Base-by-base conservation (phyloP, 2,113 vertebrate genomes). In the Atractosteus spatula region DNA sequence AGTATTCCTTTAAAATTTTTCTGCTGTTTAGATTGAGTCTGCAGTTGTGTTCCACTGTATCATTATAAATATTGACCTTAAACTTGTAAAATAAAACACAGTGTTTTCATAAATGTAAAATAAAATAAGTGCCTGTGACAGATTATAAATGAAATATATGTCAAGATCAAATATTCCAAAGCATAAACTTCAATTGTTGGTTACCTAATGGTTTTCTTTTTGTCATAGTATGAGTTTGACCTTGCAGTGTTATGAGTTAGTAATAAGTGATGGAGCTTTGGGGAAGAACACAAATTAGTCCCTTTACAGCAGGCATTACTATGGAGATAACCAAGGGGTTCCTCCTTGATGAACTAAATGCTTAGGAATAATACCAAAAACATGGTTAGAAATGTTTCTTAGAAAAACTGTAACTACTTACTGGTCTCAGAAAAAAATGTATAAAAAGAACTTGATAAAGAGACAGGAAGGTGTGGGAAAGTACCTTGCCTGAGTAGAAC, bases 221-320 rank as follows among this genome's bases (percentile, higher is more conserved):
- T 57, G 67, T 62, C 73, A 17, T 70, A 59, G 68, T 62, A 70
- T 56, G 66, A 63, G 62, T 74, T 70, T 69, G 68, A 74, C 68
- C 66, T 69, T 74, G 66, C 51, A 51, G 68, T 69, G 10, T 42
- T 70, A 45, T 56, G 67, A 70, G 73, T 65, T 65, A 65, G 62
- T 64, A 65, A 70, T 57, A 70, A 42, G 41, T 62, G 61, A 65
- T 43, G 51, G 72, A 56, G 72, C 72, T 74, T 69, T 64, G 62
- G 73, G 67, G 73, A 74, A 70, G 47, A 69, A 54, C 42, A 44
- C 68, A 74, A 74, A 74, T 74, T 55, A 74, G 73, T 74, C 73
- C 73, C 68, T 57, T 43, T 65, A 65, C 68, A 74, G 68, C 73
- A 55, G 68, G 68, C 47, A 8, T 55, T 43, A 42, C 62, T 70